These are phyloP conservation scores for Galaxias olidus DNA, from an alignment of 2,797 vertebrate genomes.

Conservation along the genomic window DNA sequence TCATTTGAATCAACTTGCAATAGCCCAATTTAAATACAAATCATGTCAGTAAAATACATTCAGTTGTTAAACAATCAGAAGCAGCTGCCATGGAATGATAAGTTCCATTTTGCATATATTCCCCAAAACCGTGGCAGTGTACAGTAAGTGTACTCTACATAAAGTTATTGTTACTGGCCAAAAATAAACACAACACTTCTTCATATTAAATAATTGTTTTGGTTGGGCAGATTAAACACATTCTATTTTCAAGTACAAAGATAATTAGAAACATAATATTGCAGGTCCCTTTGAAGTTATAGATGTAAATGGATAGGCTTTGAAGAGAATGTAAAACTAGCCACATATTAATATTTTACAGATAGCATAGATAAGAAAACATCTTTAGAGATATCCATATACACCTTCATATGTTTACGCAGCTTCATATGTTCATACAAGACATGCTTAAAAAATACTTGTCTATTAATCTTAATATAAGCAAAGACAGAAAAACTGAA, in stretches of 20 bases:
- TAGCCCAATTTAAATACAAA: slow-evolving; percentile 50
- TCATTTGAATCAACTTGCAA: slow-evolving; percentile 15
- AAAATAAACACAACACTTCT: too few species aligned
- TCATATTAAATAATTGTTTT: too few species aligned
- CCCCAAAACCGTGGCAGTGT: too few species aligned
- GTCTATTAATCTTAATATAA: too few species aligned
- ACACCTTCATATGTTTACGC: too few species aligned
- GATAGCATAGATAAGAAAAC: too few species aligned
- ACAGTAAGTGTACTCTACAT: too few species aligned
- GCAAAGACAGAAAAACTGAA: too few species aligned
- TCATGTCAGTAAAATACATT: slow-evolving; percentile 57
- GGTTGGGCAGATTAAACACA: not conserved
- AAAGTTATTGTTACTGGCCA: too few species aligned
- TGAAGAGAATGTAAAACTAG: not conserved
- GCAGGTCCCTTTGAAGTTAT: not conserved
- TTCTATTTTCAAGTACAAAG: not conserved
- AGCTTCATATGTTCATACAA: too few species aligned
- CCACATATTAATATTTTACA: not conserved
- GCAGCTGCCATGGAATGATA: slow-evolving; percentile 56
- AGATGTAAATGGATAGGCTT: not conserved
- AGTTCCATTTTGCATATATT: not conserved
- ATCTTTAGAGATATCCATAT: too few species aligned
- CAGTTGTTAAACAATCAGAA: slow-evolving; percentile 38
- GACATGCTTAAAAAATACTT: too few species aligned
- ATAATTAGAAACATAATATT: not conserved